These are phyloP conservation scores for Gymnopithys bicolor DNA, from an alignment of 2,797 vertebrate genomes.

Conservation along the genomic window DNA sequence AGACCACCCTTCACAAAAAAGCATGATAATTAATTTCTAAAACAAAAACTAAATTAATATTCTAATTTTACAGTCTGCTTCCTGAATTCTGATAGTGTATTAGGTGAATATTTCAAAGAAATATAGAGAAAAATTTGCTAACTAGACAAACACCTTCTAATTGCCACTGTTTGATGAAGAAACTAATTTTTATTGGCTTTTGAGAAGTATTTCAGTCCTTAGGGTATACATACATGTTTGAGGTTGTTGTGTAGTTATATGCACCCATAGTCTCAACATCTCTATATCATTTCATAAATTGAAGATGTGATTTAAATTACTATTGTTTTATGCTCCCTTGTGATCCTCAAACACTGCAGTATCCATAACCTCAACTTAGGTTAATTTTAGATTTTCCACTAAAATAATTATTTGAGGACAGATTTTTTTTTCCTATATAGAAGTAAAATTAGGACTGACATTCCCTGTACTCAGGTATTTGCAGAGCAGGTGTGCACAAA, in stretches of 20 bases:
- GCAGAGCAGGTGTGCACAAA: background rate
- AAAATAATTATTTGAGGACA: background rate
- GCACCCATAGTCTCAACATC: background rate
- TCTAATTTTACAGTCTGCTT: background rate
- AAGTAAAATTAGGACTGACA: background rate
- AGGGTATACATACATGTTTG: background rate
- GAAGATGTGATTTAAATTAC: background rate
- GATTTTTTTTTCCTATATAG: background rate
- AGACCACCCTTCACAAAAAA: background rate
- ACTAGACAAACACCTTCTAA: background rate
- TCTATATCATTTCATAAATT: background rate
- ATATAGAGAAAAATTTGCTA: background rate
- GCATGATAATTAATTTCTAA: background rate
- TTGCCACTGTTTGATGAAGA: background rate
- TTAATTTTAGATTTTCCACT: constrained; percentile 11
- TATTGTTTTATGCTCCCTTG: background rate
- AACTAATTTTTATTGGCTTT: background rate
- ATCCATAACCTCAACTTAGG: background rate
- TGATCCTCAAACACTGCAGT: background rate
- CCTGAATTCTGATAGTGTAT: background rate
- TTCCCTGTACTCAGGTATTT: background rate
- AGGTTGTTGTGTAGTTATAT: background rate
- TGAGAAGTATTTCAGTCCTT: background rate
- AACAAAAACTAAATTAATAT: background rate
- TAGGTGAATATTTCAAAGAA: background rate